phyloP scores from a whole-genome alignment of 2,113 vertebrate genomes.

The Chionis minor region DNA sequence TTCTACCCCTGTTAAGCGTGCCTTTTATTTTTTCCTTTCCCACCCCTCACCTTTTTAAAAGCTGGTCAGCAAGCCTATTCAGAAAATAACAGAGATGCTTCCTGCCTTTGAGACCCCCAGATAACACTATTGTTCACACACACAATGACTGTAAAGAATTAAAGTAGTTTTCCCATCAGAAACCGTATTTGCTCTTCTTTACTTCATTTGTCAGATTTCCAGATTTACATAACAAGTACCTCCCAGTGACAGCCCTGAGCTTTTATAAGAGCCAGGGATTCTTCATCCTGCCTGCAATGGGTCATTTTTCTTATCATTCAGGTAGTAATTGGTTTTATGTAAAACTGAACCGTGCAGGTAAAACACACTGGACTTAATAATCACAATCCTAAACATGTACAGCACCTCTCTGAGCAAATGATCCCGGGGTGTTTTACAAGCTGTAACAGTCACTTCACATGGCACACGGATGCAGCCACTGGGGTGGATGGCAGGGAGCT shows the following conservation, averaged over 20 bases:
- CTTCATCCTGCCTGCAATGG: background rate
- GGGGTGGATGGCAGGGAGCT: background rate
- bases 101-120: background rate
- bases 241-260: background rate
- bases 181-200: background rate
- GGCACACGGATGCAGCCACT: rapidly evolving
- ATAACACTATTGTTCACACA: background rate
- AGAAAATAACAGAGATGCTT: background rate
- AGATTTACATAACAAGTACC: background rate
- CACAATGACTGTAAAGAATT: background rate
- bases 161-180: background rate
- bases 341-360: background rate
- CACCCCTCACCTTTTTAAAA: background rate
- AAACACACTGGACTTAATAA: background rate
- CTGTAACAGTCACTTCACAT: rapidly evolving
- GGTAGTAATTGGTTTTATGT: background rate
- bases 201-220: background rate
- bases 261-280: background rate
- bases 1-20: background rate
- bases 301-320: background rate
- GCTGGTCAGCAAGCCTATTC: background rate
- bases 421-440: background rate
- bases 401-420: background rate
- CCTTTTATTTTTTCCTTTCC: too few species aligned
- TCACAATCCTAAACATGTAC: background rate